Evolutionary conservation across 1,140 invertebrate genomes (phyloP).

Genomic region (Diuraphis noxia): DNA sequence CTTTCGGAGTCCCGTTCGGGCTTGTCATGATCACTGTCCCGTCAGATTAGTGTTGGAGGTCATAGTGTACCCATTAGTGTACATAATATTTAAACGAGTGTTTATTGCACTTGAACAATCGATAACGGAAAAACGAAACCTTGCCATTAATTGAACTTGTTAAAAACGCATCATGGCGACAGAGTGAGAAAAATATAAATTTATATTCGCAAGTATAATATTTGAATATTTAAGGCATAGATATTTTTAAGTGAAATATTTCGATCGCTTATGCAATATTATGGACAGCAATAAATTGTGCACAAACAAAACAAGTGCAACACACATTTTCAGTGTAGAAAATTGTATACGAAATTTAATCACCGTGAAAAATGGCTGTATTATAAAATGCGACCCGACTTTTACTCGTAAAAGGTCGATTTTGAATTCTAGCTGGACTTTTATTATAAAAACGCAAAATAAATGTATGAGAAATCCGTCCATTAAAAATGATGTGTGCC

Average conservation of each 20-base stretch:
- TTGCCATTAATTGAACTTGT: background rate
- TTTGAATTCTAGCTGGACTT: background rate
- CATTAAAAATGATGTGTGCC: background rate
- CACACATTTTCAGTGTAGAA: background rate
- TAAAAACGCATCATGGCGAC: background rate
- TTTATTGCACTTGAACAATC: background rate
- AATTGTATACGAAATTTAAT: background rate
- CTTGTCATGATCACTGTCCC: background rate
- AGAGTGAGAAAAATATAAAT: background rate
- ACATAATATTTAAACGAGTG: background rate
- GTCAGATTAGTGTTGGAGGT: no score
- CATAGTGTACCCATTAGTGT: background rate
- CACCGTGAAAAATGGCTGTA: background rate
- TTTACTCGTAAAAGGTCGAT: background rate
- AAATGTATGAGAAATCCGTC: background rate
- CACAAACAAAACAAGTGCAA: background rate
- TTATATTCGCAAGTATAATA: background rate
- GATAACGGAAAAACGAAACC: background rate
- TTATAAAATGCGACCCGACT: background rate
- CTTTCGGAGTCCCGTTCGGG: background rate
- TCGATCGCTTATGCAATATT: background rate
- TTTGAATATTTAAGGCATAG: background rate
- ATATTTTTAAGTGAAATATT: background rate
- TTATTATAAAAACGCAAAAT: background rate
- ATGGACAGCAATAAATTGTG: background rate